Base-by-base conservation (phyloP, 1,140 invertebrate species). In the Lepidurus couesii region DNA sequence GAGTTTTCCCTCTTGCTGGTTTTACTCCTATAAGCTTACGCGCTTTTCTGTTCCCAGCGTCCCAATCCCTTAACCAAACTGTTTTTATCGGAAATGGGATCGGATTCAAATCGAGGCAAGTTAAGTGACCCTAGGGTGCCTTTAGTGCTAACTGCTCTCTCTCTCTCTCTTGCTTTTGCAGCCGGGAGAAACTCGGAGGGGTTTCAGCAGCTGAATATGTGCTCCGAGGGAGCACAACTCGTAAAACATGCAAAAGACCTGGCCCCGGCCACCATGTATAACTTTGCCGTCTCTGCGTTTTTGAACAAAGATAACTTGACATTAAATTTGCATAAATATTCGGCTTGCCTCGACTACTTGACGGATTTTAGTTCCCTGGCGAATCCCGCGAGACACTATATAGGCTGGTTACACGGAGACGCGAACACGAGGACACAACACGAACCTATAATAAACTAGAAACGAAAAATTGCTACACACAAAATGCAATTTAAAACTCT, bases 181-280 rank as follows among this genome's bases (percentile, higher is more conserved):
- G 21, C 16, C 53, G 16, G 53, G 53, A 65, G 53, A 65, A 65
- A 65, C 53, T 65, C 53, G 21, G 53, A 13, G 21, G 53, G 21
- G 21, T 65, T 21, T 65, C 53, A n/a, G 53, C 21, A 21, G 16
- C 6, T 65, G 53, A 13, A 16, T 65, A 21, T 21, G 16, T 65
- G 16, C 53, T 65, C 53, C 53, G 13, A 65, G 53, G 53, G 53
- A 65, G 21, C 53, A 65, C 53, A 65, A 65, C 53, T 65, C 53
- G 53, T 65, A 65, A 65, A 65, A 65, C 53, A 65, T 65, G 53
- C 53, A 65, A 65, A 65, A 65, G 53, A 65, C 53, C 53, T 65
- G 53, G 53, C n/a, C 53, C 53, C 53, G 53, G 53, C 53, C 53
- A 65, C 53, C 53, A 65, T 21, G 53, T 65, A 11, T n/a, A 65